phyloP scores from a whole-genome alignment of 2,797 vertebrate genomes.

The Phrynocephalus forsythii region DNA sequence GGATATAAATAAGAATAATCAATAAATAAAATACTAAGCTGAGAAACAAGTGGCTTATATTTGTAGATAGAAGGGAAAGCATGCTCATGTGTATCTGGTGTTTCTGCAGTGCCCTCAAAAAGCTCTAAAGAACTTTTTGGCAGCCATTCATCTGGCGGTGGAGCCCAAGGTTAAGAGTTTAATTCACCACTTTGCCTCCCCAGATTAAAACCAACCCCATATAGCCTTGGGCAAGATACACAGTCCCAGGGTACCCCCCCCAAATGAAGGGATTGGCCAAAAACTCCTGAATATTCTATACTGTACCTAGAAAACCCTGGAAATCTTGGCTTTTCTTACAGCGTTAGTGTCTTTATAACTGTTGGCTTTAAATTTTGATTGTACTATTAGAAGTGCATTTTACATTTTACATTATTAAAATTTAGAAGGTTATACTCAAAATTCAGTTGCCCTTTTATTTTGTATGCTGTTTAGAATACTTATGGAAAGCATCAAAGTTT shows the following conservation, averaged over 20 bases:
- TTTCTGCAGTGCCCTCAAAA: not conserved
- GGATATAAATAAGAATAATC: not conserved
- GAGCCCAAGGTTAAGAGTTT: too few species aligned
- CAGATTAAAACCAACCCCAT: too few species aligned
- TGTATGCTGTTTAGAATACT: slow-evolving; percentile 20
- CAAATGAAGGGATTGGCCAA: too few species aligned
- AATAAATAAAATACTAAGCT: not conserved
- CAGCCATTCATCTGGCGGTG: too few species aligned
- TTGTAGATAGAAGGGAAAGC: not conserved
- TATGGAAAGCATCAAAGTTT: too few species aligned
- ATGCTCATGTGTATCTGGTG: not conserved
- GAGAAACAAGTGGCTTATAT: not conserved
- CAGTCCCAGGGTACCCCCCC: too few species aligned
- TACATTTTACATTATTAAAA: too few species aligned
- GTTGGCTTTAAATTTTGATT: not conserved
- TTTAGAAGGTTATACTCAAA: not conserved
- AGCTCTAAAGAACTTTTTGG: not conserved
- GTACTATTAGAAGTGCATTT: not conserved
- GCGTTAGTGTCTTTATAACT: not conserved
- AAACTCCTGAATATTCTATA: too few species aligned
- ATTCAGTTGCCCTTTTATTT: not conserved
- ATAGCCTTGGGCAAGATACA: too few species aligned
- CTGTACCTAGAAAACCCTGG: too few species aligned
- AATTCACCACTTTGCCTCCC: too few species aligned
- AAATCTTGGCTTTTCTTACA: not conserved